Evolutionary conservation across 1,140 invertebrate species (phyloP).

Genomic region (Rhopalosiphum padi): DNA sequence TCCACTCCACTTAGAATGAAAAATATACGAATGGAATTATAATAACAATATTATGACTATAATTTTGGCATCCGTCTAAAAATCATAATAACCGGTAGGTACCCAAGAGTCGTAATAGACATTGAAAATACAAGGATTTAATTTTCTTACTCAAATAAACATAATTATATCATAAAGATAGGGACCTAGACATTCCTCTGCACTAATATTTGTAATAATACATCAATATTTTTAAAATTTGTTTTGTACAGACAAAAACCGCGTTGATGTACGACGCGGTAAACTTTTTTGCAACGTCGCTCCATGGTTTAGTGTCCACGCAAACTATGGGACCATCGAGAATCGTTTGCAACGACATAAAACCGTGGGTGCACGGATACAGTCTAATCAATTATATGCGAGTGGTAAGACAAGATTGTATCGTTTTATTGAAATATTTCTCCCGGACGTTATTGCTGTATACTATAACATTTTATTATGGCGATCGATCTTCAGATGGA

Average conservation of each 20-base stretch:
- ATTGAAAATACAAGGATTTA: background rate
- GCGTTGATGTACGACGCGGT: constrained; percentile 96
- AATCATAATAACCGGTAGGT: background rate
- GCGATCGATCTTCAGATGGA: constrained; percentile 72
- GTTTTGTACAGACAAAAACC: constrained; percentile 81
- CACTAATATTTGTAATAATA: background rate
- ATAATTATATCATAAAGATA: background rate
- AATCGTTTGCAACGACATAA: constrained; percentile 89
- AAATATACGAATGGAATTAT: background rate
- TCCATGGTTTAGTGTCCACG: constrained; percentile 88
- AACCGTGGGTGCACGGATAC: constrained; percentile 91
- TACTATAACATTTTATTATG: background rate
- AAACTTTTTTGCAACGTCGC: constrained; percentile 87
- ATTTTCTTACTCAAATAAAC: background rate
- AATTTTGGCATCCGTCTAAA: background rate
- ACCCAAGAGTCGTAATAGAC: background rate
- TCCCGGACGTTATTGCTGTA: background rate
- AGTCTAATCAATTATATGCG: constrained; percentile 98
- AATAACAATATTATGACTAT: background rate
- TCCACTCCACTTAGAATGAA: background rate
- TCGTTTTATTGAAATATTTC: background rate
- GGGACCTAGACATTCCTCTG: background rate
- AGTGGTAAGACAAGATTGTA: constrained; percentile 73
- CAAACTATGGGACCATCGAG: constrained; percentile 89
- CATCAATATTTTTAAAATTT: background rate